A percentile compares a stretch with the other conserved stretches of the same genome.
phyloP scores from a whole-genome alignment of 2,113 vertebrate genomes.

The Haliaeetus leucogaster region DNA sequence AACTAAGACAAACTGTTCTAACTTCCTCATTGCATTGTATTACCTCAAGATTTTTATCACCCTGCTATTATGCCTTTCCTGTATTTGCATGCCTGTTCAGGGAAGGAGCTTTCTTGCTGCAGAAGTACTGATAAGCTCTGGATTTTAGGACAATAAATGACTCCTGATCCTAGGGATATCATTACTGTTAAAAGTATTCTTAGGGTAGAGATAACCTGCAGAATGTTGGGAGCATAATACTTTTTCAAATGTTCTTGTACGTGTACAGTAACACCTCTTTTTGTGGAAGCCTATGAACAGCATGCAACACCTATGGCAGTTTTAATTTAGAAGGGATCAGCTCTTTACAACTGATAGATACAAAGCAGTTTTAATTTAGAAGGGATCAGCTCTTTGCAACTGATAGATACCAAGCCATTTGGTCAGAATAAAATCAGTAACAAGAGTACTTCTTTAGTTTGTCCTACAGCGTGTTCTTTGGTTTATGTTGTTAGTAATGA shows the following conservation, averaged over 20 bases:
- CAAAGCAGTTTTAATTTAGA: not conserved
- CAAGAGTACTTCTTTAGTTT: not conserved
- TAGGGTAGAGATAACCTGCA: not conserved
- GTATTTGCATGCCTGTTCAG: not conserved
- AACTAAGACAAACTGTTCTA: slow-evolving; percentile 20
- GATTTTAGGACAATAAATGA: not conserved
- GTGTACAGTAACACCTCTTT: not conserved
- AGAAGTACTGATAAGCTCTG: not conserved
- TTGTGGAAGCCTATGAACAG: not conserved
- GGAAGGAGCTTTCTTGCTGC: not conserved
- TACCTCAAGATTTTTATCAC: not conserved
- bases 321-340: not conserved
- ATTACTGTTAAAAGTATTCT: not conserved
- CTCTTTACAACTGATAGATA: not conserved
- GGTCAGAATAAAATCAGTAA: not conserved
- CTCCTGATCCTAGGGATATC: not conserved
- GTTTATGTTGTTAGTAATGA: not conserved
- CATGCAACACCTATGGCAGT: not conserved
- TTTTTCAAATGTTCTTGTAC: not conserved
- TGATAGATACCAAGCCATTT: not conserved
- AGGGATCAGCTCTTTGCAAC: not conserved
- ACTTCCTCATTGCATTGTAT: not conserved
- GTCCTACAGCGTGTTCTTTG: not conserved
- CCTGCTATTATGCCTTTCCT: not conserved
- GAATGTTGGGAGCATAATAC: not conserved